These are phyloP conservation scores for Florisuga fusca DNA, from an alignment of 2,797 vertebrate genomes.

Conservation along the genomic window DNA sequence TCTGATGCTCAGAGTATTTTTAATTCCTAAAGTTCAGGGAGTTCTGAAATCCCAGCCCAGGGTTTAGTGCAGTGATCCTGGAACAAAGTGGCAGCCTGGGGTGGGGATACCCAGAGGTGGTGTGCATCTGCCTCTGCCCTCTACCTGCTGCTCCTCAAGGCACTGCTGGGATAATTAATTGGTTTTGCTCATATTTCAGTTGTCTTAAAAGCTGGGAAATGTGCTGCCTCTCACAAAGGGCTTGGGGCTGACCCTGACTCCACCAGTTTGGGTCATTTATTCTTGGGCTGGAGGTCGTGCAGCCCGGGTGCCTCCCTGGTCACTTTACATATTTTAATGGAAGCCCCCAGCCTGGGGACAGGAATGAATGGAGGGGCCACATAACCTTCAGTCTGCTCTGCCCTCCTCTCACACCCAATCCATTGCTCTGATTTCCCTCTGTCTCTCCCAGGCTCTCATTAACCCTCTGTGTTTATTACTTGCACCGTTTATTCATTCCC, in stretches of 20 bases:
- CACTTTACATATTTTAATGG: rapidly evolving
- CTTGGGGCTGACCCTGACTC: not conserved
- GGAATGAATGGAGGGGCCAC: not conserved
- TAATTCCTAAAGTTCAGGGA: not conserved
- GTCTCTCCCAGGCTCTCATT: not conserved
- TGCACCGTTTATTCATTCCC: not conserved
- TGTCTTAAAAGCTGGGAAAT: not conserved
- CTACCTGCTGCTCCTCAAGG: not conserved
- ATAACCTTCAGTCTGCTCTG: not conserved
- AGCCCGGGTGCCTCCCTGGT: not conserved
- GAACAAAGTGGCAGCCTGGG: rapidly evolving
- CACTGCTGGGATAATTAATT: rapidly evolving
- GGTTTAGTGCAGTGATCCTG: not conserved
- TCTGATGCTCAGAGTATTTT: rapidly evolving
- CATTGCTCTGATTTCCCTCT: not conserved
- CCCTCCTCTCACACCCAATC: too few relatives aligned
- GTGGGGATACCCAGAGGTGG: rapidly evolving
- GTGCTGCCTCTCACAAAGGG: not conserved
- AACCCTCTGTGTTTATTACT: not conserved
- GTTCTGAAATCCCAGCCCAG: rapidly evolving
- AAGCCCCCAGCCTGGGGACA: rapidly evolving
- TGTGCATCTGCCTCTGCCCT: not conserved
- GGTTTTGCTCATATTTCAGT: not conserved
- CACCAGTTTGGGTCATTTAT: not conserved
- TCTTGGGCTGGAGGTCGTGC: not conserved